Evolutionary conservation across 2,888 invertebrate species (phyloP).

Genomic region (Agonum fuliginosum): DNA sequence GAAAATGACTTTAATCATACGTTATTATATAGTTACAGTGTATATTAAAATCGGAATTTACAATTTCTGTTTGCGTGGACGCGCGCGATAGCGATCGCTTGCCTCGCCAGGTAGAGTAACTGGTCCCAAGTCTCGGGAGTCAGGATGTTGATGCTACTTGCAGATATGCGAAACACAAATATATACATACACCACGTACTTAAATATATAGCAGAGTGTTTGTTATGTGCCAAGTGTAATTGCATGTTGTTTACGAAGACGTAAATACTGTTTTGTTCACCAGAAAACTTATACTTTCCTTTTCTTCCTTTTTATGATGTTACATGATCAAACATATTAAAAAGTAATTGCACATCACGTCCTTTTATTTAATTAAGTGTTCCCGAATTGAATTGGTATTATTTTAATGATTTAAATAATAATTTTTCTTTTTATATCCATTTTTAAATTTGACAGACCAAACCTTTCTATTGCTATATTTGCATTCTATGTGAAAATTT

Average conservation of each 20-base stretch:
- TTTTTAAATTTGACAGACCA: too few species aligned
- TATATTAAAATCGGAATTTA: constrained; percentile 59
- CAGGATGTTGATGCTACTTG: constrained; percentile 33
- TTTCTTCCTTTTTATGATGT: too few species aligned
- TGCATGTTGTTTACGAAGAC: not conserved
- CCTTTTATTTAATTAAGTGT: too few species aligned
- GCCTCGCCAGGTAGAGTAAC: not conserved
- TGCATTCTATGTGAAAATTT: too few species aligned
- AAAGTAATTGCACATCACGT: too few species aligned
- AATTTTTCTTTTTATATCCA: too few species aligned
- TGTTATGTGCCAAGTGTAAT: constrained; percentile 10
- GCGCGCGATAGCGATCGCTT: constrained; percentile 32
- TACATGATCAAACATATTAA: too few species aligned
- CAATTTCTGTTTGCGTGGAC: constrained; percentile 57
- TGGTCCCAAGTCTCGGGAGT: constrained; percentile 26
- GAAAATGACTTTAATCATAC: constrained; percentile 67
- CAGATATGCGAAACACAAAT: constrained; percentile 41
- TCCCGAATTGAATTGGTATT: too few species aligned
- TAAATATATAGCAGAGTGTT: not conserved
- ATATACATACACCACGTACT: constrained; percentile 2
- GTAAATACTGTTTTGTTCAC: not conserved
- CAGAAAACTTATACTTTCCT: not conserved
- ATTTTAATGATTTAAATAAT: too few species aligned
- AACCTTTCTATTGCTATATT: too few species aligned
- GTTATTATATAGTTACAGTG: constrained; percentile 66